phyloP scores from a whole-genome alignment of 2,113 vertebrate species.

The Epinephelus moara region DNA sequence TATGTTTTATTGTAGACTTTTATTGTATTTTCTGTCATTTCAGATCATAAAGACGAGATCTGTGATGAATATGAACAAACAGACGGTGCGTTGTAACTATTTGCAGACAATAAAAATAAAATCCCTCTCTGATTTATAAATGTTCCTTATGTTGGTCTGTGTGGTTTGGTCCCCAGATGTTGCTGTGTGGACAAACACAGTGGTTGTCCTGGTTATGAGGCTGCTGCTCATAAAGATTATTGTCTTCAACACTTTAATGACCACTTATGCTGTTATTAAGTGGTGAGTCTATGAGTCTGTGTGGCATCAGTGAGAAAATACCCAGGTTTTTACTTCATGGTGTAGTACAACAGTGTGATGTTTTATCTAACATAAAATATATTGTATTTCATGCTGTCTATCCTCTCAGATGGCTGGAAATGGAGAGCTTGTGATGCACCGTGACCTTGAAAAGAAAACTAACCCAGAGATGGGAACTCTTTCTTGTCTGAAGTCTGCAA shows the following conservation, averaged over 20 bases:
- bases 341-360: background rate
- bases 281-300: conserved; percentile 72
- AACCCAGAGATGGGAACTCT: conserved; percentile 4
- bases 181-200: conserved; percentile 62
- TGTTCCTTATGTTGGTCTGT: conserved; percentile 4
- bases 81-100: conserved; percentile 39
- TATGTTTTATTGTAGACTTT: background rate
- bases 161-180: conserved; percentile 59
- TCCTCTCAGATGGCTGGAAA: conserved; percentile 57
- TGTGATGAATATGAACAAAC: conserved; percentile 52
- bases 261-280: conserved; percentile 73
- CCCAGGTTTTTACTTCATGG: background rate
- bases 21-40: conserved; percentile 15
- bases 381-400: too few species aligned
- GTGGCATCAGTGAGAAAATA: background rate
- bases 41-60: conserved; percentile 50
- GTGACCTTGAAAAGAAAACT: conserved; percentile 21
- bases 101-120: background rate
- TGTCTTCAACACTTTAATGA: conserved; percentile 81
- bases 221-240: conserved; percentile 81
- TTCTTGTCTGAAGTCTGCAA: conserved; percentile 26
- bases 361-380: background rate
- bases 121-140: background rate
- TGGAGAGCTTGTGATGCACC: conserved; percentile 5
- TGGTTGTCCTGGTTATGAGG: conserved; percentile 72